Evolutionary conservation across 2,888 invertebrate species (phyloP).

Genomic region (Polymixis flavicincta): DNA sequence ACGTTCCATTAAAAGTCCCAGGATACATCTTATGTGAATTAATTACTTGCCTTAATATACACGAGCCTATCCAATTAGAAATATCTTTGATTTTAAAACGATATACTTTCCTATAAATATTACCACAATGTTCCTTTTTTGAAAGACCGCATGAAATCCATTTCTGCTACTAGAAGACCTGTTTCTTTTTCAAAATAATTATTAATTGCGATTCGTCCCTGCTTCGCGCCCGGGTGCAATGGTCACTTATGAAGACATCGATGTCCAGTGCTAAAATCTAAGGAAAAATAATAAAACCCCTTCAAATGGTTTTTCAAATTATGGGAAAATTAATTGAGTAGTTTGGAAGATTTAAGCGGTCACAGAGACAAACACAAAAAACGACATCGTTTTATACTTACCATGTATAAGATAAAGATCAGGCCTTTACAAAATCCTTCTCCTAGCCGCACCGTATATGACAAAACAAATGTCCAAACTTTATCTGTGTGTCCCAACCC

Average conservation of each 20-base stretch:
- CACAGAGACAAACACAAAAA: neutral
- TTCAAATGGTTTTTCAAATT: neutral
- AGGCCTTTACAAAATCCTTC: neutral
- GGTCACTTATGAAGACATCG: neutral
- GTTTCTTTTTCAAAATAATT: neutral
- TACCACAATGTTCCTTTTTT: too few species aligned
- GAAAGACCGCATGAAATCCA: neutral
- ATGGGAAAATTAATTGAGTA: neutral
- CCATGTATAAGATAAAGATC: neutral
- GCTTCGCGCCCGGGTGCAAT: neutral
- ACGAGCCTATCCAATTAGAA: neutral
- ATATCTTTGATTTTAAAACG: neutral
- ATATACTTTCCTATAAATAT: neutral
- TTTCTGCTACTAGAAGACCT: neutral
- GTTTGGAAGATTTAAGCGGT: neutral
- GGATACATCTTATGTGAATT: neutral
- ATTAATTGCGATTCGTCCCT: neutral
- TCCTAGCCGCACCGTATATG: neutral
- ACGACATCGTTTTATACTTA: neutral
- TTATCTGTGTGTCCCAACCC: constrained; percentile 33
- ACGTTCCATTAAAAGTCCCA: neutral
- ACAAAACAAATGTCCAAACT: constrained; percentile 49
- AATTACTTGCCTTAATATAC: neutral
- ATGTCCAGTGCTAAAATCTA: neutral
- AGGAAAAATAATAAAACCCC: neutral